Base-by-base conservation (phyloP, 2,797 vertebrate species). In the Molossus alvarezi region DNA sequence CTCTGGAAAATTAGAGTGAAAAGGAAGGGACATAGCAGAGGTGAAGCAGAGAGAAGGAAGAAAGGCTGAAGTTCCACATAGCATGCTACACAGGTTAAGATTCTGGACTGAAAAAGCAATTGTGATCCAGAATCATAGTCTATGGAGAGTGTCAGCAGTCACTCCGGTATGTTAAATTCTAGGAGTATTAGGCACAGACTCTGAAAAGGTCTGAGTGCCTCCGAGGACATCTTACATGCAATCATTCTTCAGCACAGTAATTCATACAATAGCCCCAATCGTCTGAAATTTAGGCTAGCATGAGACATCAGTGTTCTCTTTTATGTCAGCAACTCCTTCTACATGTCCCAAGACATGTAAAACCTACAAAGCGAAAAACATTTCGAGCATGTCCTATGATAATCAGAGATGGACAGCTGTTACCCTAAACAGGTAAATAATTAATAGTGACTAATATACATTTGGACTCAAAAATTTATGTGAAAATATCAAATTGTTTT, bases 21-120 rank as follows among this genome's bases (percentile, higher is more conserved):
- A 76, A 23, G 41, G 33, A 72, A 62, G 12, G 23, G 51, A 73
- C 72, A 73, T 0, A 23, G 20, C 27, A 81, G 9, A 62, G 1
- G 7, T 21, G 14, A 77, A 41, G 15, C 15, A 53, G 29, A 67
- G 41, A 76, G 27, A 48, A 81, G 48, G 62, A 62, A 62, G 17
- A 13, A 69, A 57, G 17, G n/a, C 3, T 62, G 27, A 6, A 6
- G 2, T 33, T 20, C n/a, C 20, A 18, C 0, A 3, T 0, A 18
- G 18, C 17, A 11, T 9, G 0, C 23, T 29, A 11, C 1, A 37
- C 15, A n/a, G 62, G 21, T n/a, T 57, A 29, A 2, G 13, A 57
- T 64, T 85, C 85, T 55, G 11, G 29, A 62, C 3, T 12, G 21
- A 88, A 41, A 75, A 18, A 18, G 13, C 17, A 25, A 6, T 6